Evolutionary conservation across 1,140 invertebrate genomes (phyloP).

Genomic region (Magallana ariakensis): DNA sequence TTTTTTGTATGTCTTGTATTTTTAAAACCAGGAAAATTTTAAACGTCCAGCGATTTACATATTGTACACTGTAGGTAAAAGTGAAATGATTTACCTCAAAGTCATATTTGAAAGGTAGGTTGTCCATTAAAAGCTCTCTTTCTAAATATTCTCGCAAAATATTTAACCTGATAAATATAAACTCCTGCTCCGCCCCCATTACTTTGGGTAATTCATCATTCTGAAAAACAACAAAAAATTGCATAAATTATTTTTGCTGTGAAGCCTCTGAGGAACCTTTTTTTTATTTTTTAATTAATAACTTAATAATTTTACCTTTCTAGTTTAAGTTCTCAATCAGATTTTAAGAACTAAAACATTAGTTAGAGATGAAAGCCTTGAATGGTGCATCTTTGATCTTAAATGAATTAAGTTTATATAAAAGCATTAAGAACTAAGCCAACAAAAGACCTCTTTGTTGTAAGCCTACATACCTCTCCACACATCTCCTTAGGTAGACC

Average conservation of each 20-base stretch:
- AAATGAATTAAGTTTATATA: not conserved
- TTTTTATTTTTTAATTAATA: not conserved
- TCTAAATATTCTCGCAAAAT: slow-evolving; percentile 97
- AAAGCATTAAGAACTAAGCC: not conserved
- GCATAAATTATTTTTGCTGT: not conserved
- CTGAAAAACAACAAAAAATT: slow-evolving; percentile 52
- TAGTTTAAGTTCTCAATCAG: slow-evolving; percentile 46
- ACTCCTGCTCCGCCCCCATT: slow-evolving; percentile 75
- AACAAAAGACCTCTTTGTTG: not conserved
- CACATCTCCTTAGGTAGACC: slow-evolving; percentile 83
- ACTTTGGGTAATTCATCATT: slow-evolving; percentile 81
- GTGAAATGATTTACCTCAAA: slow-evolving; percentile 78
- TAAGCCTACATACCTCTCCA: slow-evolving; percentile 70
- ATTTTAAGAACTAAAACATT: slow-evolving; percentile 14
- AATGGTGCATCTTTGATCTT: slow-evolving; percentile 1
- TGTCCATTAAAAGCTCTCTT: slow-evolving; percentile 91
- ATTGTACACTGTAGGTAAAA: no score
- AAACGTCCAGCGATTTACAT: no score
- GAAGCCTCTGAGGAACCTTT: not conserved
- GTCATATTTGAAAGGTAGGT: slow-evolving; percentile 90
- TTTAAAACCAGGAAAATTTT: no score
- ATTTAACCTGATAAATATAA: slow-evolving; percentile 86
- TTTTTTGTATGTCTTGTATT: no score
- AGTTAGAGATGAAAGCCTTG: not conserved
- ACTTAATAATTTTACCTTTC: slow-evolving; percentile 5